Percentiles rank a stretch among this genome's conserved stretches.
phyloP scores from a whole-genome alignment of 2,888 invertebrate genomes.

The Cantharis lateralis region DNA sequence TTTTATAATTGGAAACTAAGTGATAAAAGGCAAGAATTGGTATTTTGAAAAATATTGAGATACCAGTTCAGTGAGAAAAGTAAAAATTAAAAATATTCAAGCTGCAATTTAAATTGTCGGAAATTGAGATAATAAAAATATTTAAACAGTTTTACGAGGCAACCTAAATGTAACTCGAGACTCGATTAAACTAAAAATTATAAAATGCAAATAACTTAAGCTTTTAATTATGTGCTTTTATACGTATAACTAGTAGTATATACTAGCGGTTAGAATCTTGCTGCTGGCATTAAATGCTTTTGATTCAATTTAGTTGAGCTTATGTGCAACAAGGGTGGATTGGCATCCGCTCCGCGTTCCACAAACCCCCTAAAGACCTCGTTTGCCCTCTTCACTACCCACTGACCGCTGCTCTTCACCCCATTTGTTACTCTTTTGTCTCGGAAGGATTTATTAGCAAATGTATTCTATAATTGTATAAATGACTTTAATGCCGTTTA shows the following conservation, averaged over 20 bases:
- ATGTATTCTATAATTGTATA: slow-evolving; percentile 18
- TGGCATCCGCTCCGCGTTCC: slow-evolving; percentile 29
- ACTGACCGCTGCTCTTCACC: slow-evolving; percentile 37
- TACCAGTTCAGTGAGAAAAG: background rate
- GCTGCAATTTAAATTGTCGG: background rate
- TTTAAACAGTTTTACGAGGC: background rate
- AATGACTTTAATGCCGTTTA: slow-evolving; percentile 20
- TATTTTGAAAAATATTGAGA: background rate
- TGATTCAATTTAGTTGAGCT: slow-evolving; percentile 52
- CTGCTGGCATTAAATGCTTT: slow-evolving; percentile 49
- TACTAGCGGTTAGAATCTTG: slow-evolving; percentile 44
- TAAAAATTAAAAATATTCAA: background rate
- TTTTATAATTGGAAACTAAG: too few species aligned
- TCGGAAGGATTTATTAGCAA: slow-evolving; percentile 31
- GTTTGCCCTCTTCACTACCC: slow-evolving; percentile 32
- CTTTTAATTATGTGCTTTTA: slow-evolving; percentile 47
- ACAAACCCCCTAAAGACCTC: slow-evolving; percentile 32
- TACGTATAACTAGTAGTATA: slow-evolving; percentile 43
- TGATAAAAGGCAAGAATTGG: too few species aligned
- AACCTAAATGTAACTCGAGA: background rate
- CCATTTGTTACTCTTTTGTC: slow-evolving; percentile 35
- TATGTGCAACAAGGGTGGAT: slow-evolving; percentile 46
- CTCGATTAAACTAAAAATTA: background rate
- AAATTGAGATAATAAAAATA: background rate
- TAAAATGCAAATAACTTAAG: slow-evolving; percentile 40